A percentile compares a stretch with the other conserved stretches of the same genome.
Conservation (phyloP, 2,797 vertebrate genomes). For the Hippoglossus hippoglossus region DNA sequence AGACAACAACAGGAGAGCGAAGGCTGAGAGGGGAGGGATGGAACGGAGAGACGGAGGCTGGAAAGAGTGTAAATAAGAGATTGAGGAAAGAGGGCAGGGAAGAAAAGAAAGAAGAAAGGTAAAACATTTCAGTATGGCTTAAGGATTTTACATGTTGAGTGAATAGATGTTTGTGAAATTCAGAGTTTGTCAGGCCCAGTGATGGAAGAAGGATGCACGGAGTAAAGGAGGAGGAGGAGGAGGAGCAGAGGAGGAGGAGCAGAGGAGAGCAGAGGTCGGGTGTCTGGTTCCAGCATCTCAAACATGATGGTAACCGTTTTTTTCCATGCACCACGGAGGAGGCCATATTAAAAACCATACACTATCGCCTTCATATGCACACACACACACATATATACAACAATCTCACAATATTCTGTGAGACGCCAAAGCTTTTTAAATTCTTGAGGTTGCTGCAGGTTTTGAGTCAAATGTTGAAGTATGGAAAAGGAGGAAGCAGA, state of each 20-base stretch:
- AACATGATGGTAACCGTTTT: not conserved
- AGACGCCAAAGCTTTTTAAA: slow-evolving; percentile 26
- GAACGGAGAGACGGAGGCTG: no score
- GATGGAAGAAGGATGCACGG: not conserved
- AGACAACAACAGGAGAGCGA: no score
- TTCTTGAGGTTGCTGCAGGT: slow-evolving; percentile 31
- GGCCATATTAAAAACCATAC: no score
- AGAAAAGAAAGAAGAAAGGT: no score
- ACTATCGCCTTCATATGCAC: no score
- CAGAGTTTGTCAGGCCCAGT: not conserved
- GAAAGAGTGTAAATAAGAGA: not conserved
- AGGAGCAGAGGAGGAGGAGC: no score
- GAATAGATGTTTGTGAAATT: no score
- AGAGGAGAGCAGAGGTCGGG: not conserved
- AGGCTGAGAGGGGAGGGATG: no score
- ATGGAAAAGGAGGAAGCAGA: slow-evolving; percentile 41
- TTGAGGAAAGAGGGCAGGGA: no score
- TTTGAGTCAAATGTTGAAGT: slow-evolving; percentile 37
- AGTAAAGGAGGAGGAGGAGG: not conserved
- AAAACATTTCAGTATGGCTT: no score
- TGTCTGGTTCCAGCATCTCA: not conserved
- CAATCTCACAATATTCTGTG: not conserved
- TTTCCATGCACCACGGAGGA: not conserved
- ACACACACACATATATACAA: not conserved
- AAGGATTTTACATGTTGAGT: no score